Evolutionary conservation across 2,113 vertebrate genomes (phyloP), one percentile per base, ranked within the genome.

Genomic region (Gadus macrocephalus): DNA sequence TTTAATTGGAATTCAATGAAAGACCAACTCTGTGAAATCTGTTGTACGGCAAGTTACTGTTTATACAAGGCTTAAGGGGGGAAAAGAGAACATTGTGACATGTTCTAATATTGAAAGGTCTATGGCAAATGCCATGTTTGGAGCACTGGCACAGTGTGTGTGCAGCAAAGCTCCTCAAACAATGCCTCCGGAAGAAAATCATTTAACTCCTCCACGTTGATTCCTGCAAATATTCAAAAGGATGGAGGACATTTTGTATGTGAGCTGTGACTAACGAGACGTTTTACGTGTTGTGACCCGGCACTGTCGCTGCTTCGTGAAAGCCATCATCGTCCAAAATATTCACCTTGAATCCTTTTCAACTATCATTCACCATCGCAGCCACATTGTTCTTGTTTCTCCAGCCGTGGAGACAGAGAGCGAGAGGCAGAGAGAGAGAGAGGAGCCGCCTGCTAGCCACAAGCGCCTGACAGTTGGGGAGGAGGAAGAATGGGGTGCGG

Each of bases 1-100:
- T 79, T 84, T 80, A 78, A 84, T 86, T 83, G 80, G 71, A 72
- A 78, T 83, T 82, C 79, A 87, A 65, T 86, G 76, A 78, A 73
- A 81, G 71, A 59, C 74, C 68, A 59, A 78, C 70, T 64, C 74
- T 68, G 67, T 75, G 74, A 82, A 64, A 38, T 35, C 4, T 17
- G 17, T 56, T 67, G 76, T 76, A 77, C 19, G 42, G 79, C 64
- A 17, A 53, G 38, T 68, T 69, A 56, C 71, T 88, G 80, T 85
- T 87, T 84, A 76, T 70, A 79, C 78, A 78, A 66, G 74, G 70
- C 77, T 85, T 59, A 55, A 53, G 63, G 49, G 62, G 15, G 71
- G 62, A 70, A 75, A 79, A 70, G 71, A 56, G 5, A 49, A 49
- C 42, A 49, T 49, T 49, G 42, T 49, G 42, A 49, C 42, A 49